Evolutionary conservation across 2,113 vertebrate genomes (phyloP).

Genomic region (Oceanodroma tethys): DNA sequence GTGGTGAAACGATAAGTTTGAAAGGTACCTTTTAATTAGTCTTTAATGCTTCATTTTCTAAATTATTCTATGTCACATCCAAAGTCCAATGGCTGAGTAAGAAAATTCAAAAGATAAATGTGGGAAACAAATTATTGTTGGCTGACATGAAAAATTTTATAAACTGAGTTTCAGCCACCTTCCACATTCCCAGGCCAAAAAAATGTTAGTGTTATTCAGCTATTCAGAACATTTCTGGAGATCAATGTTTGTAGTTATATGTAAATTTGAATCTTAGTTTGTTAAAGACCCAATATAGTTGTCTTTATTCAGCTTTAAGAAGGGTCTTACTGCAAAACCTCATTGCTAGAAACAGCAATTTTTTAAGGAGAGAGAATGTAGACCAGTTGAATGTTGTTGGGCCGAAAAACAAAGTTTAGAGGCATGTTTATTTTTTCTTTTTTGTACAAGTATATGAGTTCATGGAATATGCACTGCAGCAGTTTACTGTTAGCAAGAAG

Average conservation of each 20-base stretch:
- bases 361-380: not conserved
- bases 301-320: not conserved
- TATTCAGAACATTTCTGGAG: not conserved
- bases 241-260: not conserved
- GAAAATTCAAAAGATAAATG: not conserved
- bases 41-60: not conserved
- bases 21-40: not conserved
- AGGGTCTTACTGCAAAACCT: not conserved
- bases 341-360: not conserved
- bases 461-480: not conserved
- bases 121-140: not conserved
- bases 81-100: not conserved
- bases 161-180: not conserved
- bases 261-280: not conserved
- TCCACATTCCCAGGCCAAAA: not conserved
- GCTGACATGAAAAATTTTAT: not conserved
- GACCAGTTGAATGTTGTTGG: not conserved
- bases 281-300: not conserved
- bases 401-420: not conserved
- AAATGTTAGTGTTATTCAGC: not conserved
- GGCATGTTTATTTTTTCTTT: not conserved
- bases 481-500: not conserved
- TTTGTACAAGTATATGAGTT: not conserved
- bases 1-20: not conserved
- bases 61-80: not conserved